Base-by-base conservation (phyloP, 1,140 invertebrate species). In the Drosophila nasuta region DNA sequence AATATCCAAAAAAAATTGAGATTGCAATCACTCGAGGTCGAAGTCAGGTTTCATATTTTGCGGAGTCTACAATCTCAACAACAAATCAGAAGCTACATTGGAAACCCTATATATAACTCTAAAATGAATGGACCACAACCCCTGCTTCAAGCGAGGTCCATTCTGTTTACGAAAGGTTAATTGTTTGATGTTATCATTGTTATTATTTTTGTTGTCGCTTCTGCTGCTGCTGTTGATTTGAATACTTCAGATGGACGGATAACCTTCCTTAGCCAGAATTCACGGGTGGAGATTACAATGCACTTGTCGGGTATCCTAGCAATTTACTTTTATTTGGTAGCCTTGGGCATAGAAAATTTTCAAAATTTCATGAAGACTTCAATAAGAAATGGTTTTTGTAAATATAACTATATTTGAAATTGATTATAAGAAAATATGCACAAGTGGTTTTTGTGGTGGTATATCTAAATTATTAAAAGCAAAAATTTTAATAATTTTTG, bases 221-320 rank as follows among this genome's bases (percentile, higher is more conserved):
- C 38, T 65, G 60, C 17, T 57, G 60, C 25, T 48, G 20, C 38
- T 71, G 68, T 33, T 65, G 68, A 28, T 54, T 38, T 11, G 30
- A 10, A 28, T 51, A 17, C 56, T 41, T 65, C 38, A 70, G 82
- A 87, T 86, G 48, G 60, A 62, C 10, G 52, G 72, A 87, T 88
- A 77, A 82, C 67, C 58, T 71, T 25, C 20, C 3, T 17, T 5
- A 15, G 38, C 46, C 35, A 7, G 4, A 5, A 62, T 8, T 35
- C 11, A 11, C 5, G 11, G 25, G 2, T 25, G 6, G 35, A 57
- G 51, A 45, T 10, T 25, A 20, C 63, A 38, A 8, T 56, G 75
- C 85, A 89, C 85, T 85, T 85, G 85, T 81, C 67, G 54, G 77
- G 66, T 72, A 89, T 89, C 81, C 86, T 77, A 66, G 49, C 78